A percentile compares a stretch with the other conserved stretches of the same genome.
Conservation (phyloP, 2,888 invertebrate genomes). For the Cosmia pyralina region DNA sequence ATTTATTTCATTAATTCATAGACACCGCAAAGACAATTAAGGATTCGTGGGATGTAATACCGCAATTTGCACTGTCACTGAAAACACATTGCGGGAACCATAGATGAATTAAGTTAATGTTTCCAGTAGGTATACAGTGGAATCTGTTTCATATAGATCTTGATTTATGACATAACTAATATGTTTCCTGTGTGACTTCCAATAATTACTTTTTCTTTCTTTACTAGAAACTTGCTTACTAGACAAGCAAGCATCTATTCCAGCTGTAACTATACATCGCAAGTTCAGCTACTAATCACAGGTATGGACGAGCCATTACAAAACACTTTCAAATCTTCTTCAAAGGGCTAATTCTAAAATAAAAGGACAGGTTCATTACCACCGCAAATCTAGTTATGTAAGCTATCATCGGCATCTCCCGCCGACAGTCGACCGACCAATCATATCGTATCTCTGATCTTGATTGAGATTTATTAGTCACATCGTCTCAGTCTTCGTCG, state of each 20-base stretch:
- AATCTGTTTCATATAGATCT: not conserved
- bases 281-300: not conserved
- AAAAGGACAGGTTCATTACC: conserved; percentile 82
- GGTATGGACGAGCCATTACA: conserved; percentile 45
- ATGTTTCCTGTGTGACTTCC: not conserved
- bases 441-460: conserved; percentile 84
- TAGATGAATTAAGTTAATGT: not conserved
- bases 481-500: conserved; percentile 76
- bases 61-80: conserved; percentile 10
- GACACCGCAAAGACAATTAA: conserved; percentile 5
- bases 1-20: conserved; percentile 42
- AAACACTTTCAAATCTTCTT: conserved; percentile 60
- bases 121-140: not conserved
- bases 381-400: conserved; percentile 84
- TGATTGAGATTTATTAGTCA: conserved; percentile 88
- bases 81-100: not conserved
- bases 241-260: not conserved
- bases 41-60: not conserved
- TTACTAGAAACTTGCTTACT: not conserved
- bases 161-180: too few species aligned
- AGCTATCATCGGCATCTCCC: conserved; percentile 74
- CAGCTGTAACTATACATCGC: not conserved
- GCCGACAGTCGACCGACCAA: conserved; percentile 81
- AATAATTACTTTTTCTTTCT: not conserved
- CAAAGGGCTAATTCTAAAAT: conserved; percentile 67